Evolutionary conservation across 2,797 vertebrate species (phyloP).

Genomic region (Scyliorhinus canicula): DNA sequence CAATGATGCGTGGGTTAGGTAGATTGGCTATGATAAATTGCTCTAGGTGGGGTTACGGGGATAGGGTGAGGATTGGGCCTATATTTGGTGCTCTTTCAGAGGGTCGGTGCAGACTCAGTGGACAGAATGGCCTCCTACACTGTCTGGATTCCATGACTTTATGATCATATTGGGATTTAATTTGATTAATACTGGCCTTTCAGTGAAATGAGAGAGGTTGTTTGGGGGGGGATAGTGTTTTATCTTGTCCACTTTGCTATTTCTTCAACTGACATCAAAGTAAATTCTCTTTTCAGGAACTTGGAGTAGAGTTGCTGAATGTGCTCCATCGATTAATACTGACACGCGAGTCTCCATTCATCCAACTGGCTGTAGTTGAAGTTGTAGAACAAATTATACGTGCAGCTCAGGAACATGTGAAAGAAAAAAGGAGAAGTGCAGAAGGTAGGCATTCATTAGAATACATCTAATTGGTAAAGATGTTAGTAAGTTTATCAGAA

Average conservation of each 20-base stretch:
- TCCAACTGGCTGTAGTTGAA: slow-evolving; percentile 76
- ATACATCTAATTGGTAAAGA: not conserved
- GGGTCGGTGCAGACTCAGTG: no score
- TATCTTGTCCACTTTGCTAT: not conserved
- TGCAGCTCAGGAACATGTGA: slow-evolving; percentile 79
- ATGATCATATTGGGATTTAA: not conserved
- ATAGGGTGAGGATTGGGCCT: no score
- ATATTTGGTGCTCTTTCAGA: no score
- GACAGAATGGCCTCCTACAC: no score
- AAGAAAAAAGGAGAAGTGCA: slow-evolving; percentile 82
- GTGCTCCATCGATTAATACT: slow-evolving; percentile 82
- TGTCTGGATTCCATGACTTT: no score
- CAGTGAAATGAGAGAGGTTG: no score
- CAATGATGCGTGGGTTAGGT: no score
- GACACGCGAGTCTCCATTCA: slow-evolving; percentile 71
- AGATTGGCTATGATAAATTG: no score
- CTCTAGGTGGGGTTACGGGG: no score
- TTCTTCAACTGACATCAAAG: not conserved
- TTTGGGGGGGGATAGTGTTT: not conserved
- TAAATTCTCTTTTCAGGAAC: slow-evolving; percentile 55
- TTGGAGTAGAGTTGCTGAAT: slow-evolving; percentile 79
- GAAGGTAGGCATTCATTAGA: slow-evolving; percentile 68
- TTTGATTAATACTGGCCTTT: not conserved
- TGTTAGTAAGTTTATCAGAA: not conserved
- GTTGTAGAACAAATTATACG: slow-evolving; percentile 71